Conservation (phyloP, 2,797 vertebrate species). For the Acestrorhynchus altus region DNA sequence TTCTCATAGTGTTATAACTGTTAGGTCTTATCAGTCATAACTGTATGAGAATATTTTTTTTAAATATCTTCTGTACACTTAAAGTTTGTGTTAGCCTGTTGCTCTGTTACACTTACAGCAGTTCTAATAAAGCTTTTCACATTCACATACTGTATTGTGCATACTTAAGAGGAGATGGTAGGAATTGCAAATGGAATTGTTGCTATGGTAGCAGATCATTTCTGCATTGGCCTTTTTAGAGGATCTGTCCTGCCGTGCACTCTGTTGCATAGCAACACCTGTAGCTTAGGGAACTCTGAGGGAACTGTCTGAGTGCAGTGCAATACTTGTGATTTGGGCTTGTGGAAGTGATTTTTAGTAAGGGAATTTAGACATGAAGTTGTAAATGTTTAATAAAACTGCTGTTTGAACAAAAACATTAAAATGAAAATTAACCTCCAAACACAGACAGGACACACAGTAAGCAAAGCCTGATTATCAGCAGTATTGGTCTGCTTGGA, state of each 20-base stretch:
- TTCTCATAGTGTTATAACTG: background rate
- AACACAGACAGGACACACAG: background rate
- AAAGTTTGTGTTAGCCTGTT: too few relatives aligned
- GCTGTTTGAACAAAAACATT: background rate
- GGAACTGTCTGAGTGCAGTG: background rate
- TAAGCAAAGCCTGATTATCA: background rate
- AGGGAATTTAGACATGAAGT: background rate
- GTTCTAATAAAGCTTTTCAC: background rate
- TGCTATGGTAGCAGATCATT: conserved; percentile 53
- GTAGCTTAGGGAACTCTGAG: conserved; percentile 25
- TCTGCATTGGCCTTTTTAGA: conserved; percentile 40
- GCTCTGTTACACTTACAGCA: background rate
- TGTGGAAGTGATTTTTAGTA: background rate
- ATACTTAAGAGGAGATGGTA: conserved; percentile 37
- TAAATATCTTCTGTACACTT: background rate
- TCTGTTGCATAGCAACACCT: conserved; percentile 58
- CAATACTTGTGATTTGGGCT: background rate
- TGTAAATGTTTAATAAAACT: background rate
- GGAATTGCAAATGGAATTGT: conserved; percentile 46
- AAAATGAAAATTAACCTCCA: background rate
- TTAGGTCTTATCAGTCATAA: too few relatives aligned
- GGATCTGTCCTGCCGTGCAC: conserved; percentile 31
- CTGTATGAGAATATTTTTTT: background rate
- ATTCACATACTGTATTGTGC: conserved; percentile 1
- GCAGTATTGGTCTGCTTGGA: conserved; percentile 25